Conservation (phyloP, 1,140 invertebrate genomes). For the Drosophila repletoides region DNA sequence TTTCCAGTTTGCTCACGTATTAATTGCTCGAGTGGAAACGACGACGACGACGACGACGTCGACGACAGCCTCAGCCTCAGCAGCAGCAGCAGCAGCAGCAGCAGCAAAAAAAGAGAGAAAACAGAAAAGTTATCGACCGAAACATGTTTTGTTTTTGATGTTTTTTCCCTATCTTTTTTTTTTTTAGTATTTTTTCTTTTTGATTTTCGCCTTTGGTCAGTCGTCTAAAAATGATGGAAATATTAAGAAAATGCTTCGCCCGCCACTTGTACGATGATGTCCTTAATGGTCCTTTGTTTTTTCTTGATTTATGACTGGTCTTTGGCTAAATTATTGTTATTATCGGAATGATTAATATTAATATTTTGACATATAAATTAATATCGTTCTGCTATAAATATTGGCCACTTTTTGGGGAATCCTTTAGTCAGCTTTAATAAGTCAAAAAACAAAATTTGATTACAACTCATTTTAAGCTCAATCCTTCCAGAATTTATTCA, state of each 20-base stretch:
- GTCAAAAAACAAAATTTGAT: too few relatives aligned
- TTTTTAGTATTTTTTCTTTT: slow-evolving; percentile 3
- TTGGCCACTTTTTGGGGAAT: too few relatives aligned
- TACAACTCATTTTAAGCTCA: too few relatives aligned
- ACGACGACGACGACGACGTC: too few relatives aligned
- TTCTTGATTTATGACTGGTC: slow-evolving; percentile 55
- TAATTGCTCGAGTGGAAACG: slow-evolving; percentile 77
- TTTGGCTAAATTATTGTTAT: slow-evolving; percentile 1
- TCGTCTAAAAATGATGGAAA: slow-evolving; percentile 23
- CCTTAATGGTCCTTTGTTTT: slow-evolving; percentile 42
- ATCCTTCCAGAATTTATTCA: too few relatives aligned
- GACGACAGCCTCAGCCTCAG: too few relatives aligned
- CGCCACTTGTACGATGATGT: slow-evolving; percentile 40
- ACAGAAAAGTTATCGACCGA: slow-evolving; percentile 61
- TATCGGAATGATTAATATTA: neutral
- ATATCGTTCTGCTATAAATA: too few relatives aligned
- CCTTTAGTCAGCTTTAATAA: too few relatives aligned
- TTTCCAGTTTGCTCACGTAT: slow-evolving; percentile 78
- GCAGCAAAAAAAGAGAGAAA: slow-evolving; percentile 11
- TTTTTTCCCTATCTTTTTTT: too few relatives aligned
- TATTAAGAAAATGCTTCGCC: slow-evolving; percentile 31
- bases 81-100: slow-evolving; percentile 40
- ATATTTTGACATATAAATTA: too few relatives aligned
- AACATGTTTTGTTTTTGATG: slow-evolving; percentile 67
- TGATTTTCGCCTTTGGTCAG: slow-evolving; percentile 5